Percentiles rank a stretch among this genome's conserved stretches.
phyloP scores from a whole-genome alignment of 2,113 vertebrate genomes.

The Phasianus colchicus region DNA sequence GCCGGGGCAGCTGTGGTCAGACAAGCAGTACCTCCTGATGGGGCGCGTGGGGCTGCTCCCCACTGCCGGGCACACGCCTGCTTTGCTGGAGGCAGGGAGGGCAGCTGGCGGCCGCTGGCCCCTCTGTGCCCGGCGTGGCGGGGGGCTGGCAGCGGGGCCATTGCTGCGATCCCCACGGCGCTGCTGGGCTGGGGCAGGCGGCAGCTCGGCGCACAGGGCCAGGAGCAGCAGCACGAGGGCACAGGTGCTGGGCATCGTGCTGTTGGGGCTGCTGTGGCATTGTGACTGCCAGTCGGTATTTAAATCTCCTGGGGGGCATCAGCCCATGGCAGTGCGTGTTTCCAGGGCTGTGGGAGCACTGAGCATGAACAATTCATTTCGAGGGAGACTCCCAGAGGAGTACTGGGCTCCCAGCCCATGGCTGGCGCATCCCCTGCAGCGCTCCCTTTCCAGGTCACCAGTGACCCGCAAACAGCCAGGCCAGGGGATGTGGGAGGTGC shows the following conservation, averaged over 20 bases:
- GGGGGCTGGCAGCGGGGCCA: fast-evolving
- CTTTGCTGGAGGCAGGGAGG: neutral
- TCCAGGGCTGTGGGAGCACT: neutral
- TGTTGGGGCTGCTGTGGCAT: neutral
- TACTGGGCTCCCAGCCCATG: fast-evolving
- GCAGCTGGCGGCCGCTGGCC: neutral
- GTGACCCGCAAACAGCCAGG: neutral
- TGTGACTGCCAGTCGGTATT: neutral
- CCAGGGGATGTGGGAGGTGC: fast-evolving
- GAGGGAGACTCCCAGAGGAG: neutral
- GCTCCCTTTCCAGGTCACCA: conserved; percentile 26
- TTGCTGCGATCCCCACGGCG: fast-evolving
- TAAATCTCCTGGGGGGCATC: neutral
- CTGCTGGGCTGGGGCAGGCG: fast-evolving
- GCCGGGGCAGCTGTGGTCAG: neutral
- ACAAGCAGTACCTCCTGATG: conserved; percentile 11
- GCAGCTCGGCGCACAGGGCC: neutral
- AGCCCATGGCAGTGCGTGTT: neutral
- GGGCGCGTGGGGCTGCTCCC: fast-evolving
- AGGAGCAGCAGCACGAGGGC: neutral
- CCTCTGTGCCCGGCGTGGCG: fast-evolving
- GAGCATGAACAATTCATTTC: neutral
- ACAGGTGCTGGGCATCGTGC: fast-evolving
- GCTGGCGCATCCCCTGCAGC: neutral
- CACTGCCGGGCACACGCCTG: fast-evolving